Base-by-base conservation (phyloP, 2,113 vertebrate genomes). In the Poeciliopsis prolifica region DNA sequence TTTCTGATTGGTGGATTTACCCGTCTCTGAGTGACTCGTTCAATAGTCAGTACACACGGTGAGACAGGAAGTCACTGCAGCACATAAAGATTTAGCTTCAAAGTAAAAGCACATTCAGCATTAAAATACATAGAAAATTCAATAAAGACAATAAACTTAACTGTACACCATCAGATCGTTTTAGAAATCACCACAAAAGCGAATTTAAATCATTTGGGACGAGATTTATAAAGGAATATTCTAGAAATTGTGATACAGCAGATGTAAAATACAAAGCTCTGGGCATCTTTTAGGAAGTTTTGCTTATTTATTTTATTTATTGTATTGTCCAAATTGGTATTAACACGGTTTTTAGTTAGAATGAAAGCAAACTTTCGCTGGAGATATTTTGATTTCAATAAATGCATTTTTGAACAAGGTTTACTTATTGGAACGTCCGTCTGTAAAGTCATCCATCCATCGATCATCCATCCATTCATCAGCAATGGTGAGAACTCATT, bases 1-100 rank as follows among this genome's bases (percentile, higher is more conserved):
- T 1, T 54, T 6, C 63, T 79, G 62, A 91, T 87, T 92, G 89
- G 81, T 71, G 4, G 3, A 69, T 28, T 37, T 2, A 15, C 28
- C 70, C 77, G 85, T 86, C 86, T 11, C 70, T 91, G 75, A 84
- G 11, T 22, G 40, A 63, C 2, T 65, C 31, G n/a, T 61, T 68
- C 64, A 44, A 40, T 48, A 6, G 33, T 63, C 61, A 70, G 62
- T 31, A 17, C 5, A 3, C n/a, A 11, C 17, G 62, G 12, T 63
- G n/a, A 58, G 3, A 64, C 44, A 26, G 51, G 65, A 73, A 70
- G 4, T 44, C 2, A 22, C 14, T 0, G 14, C 5, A 13, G 8
- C 60, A 0, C 4, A 26, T 5, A 4, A 0, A 2, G 3, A 2
- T 5, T 1, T 31, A 4, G 17, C 29, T 82, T 82, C 81, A 84